Evolutionary conservation across 2,113 vertebrate genomes (phyloP).

Genomic region (Clarias magur): DNA sequence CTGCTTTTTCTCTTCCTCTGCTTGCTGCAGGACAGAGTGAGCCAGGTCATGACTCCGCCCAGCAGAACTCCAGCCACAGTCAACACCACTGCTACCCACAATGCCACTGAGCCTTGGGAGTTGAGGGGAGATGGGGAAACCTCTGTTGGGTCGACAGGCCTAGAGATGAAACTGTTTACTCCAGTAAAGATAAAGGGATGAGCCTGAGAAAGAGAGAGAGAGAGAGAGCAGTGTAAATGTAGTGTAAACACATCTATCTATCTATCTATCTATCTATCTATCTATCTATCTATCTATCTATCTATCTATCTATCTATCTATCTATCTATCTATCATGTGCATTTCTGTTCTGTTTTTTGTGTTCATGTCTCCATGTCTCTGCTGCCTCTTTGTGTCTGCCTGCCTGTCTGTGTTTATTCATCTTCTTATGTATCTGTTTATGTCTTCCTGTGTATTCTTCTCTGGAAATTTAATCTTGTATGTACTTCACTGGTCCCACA

Average conservation of each 20-base stretch:
- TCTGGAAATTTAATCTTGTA: neutral
- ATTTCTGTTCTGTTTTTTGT: neutral
- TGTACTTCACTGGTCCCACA: neutral
- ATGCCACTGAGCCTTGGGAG: neutral
- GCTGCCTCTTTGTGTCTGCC: neutral
- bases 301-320: neutral
- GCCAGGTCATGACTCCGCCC: constrained; percentile 5
- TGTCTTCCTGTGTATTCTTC: neutral
- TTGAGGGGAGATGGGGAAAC: neutral
- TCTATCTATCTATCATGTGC: neutral
- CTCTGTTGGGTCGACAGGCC: neutral
- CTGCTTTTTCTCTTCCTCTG: neutral
- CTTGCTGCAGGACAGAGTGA: neutral
- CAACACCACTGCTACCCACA: neutral
- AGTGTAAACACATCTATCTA: neutral
- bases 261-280: neutral
- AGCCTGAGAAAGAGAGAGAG: constrained; percentile 69
- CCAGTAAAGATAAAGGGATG: constrained; percentile 82
- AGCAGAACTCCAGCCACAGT: neutral
- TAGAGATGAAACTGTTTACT: constrained; percentile 71
- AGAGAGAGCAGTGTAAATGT: neutral
- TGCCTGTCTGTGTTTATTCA: neutral
- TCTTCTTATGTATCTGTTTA: neutral
- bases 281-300: neutral
- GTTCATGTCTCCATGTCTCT: too few relatives aligned